Evolutionary conservation across 2,113 vertebrate species (phyloP).

Genomic region (Scartelaos histophorus): DNA sequence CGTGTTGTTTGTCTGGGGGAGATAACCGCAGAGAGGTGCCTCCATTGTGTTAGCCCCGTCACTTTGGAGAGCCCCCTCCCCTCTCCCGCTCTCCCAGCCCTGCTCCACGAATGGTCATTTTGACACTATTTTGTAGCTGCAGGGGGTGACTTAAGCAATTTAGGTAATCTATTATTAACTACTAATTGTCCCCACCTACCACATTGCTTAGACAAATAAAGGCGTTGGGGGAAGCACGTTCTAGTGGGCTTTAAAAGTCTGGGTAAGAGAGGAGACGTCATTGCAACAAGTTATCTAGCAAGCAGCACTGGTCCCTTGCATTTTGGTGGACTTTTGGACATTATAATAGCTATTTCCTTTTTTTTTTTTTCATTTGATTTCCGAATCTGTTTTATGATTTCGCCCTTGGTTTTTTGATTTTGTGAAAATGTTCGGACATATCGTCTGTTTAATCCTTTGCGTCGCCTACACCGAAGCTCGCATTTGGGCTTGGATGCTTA

Average conservation of each 20-base stretch:
- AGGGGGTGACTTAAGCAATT: slow-evolving; percentile 75
- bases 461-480: slow-evolving; percentile 62
- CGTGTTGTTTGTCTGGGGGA: slow-evolving; percentile 60
- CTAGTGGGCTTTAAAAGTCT: slow-evolving; percentile 72
- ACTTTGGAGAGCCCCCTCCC: slow-evolving; percentile 38
- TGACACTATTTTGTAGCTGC: slow-evolving; percentile 57
- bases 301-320: neutral
- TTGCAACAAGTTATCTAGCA: slow-evolving; percentile 18
- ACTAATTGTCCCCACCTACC: slow-evolving; percentile 87
- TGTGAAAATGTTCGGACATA: slow-evolving; percentile 49
- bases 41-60: slow-evolving; percentile 62
- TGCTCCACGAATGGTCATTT: slow-evolving; percentile 62
- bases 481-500: slow-evolving; percentile 90
- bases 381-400: neutral
- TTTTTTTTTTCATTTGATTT: neutral
- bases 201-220: slow-evolving; percentile 81
- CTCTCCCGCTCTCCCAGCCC: slow-evolving; percentile 25
- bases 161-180: slow-evolving; percentile 88
- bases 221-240: slow-evolving; percentile 22
- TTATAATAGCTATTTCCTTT: neutral
- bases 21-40: slow-evolving; percentile 51
- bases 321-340: slow-evolving; percentile 4
- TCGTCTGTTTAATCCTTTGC: slow-evolving; percentile 60
- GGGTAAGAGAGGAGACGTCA: slow-evolving; percentile 12
- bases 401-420: neutral